These are phyloP conservation scores for Magallana nippona DNA, from an alignment of 2,888 invertebrate species.

Conservation along the genomic window DNA sequence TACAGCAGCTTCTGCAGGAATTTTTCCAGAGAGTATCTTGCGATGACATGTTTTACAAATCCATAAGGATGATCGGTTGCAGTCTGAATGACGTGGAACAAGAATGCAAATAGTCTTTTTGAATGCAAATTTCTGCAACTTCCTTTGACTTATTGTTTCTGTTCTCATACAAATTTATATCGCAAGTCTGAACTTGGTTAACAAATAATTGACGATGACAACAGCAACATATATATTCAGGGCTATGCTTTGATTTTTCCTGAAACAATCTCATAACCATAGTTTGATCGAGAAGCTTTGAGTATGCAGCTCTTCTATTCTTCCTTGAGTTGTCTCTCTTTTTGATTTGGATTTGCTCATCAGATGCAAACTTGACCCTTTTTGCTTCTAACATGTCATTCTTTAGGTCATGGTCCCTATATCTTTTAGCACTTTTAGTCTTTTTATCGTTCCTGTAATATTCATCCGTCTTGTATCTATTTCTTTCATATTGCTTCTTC, in stretches of 20 bases:
- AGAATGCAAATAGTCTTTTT: too few species aligned
- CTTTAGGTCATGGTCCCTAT: background rate
- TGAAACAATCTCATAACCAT: background rate
- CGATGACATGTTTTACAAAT: constrained; percentile 44
- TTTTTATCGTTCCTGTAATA: background rate
- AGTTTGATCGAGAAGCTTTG: background rate
- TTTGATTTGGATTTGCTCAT: background rate
- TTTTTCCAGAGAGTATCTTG: constrained; percentile 24
- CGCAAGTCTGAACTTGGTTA: constrained; percentile 37
- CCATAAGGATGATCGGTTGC: constrained; percentile 32
- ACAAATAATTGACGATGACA: constrained; percentile 37
- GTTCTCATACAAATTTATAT: background rate
- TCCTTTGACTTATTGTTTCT: background rate
- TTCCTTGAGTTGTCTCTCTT: background rate
- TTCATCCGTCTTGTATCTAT: background rate
- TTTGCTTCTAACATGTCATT: too few species aligned
- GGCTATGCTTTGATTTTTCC: background rate
- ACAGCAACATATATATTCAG: constrained; percentile 33
- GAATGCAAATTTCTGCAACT: constrained; percentile 27
- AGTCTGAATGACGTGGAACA: background rate
- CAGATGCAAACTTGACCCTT: too few species aligned
- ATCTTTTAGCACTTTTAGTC: background rate
- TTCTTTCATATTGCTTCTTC: background rate
- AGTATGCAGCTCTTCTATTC: background rate
- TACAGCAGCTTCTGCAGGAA: constrained; percentile 34